Percentiles rank a stretch among this genome's conserved stretches.
Conservation (phyloP, 2,888 invertebrate genomes). For the Rapana venosa region DNA sequence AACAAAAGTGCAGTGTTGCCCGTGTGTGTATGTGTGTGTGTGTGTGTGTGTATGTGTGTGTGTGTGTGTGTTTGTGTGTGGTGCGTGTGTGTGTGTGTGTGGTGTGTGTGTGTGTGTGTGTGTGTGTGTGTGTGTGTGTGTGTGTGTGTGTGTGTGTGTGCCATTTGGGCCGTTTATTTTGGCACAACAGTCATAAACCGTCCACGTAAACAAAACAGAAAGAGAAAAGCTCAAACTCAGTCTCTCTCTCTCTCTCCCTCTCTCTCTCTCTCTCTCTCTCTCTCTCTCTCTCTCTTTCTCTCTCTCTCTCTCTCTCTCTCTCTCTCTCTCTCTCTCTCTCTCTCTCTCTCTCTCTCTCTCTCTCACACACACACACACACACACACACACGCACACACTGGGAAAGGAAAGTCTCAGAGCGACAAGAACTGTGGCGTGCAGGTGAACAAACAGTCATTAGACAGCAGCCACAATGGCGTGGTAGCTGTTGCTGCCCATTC, state of each 20-base stretch:
- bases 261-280: background rate
- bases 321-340: background rate
- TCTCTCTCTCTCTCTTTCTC: constrained; percentile 4
- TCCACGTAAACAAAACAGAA: no score
- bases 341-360: constrained; percentile 19
- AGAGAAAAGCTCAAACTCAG: background rate
- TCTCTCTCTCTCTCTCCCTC: background rate
- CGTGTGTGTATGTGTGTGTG: background rate
- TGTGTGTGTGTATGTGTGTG: constrained; percentile 1
- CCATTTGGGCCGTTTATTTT: background rate
- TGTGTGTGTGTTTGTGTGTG: constrained; percentile 11
- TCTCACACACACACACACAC: background rate
- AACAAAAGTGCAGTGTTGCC: background rate
- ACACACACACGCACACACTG: no score
- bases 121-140: background rate
- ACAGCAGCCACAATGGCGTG: no score
- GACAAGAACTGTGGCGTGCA: background rate
- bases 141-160: background rate
- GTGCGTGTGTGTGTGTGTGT: constrained; percentile 3
- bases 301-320: background rate
- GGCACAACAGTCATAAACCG: no score
- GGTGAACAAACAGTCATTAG: background rate
- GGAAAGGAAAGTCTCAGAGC: no score
- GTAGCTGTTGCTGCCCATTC: no score
- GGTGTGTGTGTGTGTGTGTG: background rate